phyloP scores from a whole-genome alignment of 2,888 invertebrate species.

The Strigamia transsilvanica region DNA sequence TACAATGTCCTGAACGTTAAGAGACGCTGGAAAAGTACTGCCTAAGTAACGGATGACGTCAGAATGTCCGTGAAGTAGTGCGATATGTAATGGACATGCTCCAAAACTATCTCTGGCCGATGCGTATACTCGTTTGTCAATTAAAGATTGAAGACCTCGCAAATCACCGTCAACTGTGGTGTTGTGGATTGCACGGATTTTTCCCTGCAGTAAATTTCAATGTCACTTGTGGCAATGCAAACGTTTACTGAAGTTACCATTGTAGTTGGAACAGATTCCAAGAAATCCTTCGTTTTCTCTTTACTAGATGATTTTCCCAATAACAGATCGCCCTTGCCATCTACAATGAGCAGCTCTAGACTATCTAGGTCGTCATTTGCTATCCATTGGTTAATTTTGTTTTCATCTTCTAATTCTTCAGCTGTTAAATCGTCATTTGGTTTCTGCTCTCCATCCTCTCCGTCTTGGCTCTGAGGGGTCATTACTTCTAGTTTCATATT shows the following conservation, averaged over 20 bases:
- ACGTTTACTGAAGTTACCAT: conserved; percentile 58
- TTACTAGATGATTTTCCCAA: conserved; percentile 58
- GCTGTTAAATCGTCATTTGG: conserved; percentile 57
- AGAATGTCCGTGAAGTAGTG: conserved; percentile 59
- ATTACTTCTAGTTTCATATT: conserved; percentile 69
- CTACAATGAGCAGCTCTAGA: conserved; percentile 60
- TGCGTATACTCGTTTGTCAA: conserved; percentile 75
- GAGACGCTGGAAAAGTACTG: conserved; percentile 63
- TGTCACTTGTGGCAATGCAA: neutral
- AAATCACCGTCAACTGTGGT: conserved; percentile 86
- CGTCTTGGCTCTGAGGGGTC: conserved; percentile 59
- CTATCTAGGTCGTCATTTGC: conserved; percentile 58
- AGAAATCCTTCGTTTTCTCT: conserved; percentile 59
- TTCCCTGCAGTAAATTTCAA: conserved; percentile 70
- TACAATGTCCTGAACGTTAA: conserved; percentile 64
- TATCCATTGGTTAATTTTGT: conserved; percentile 59
- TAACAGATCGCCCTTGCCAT: conserved; percentile 60
- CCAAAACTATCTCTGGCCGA: conserved; percentile 59
- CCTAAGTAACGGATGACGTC: conserved; percentile 57
- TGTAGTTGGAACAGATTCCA: conserved; percentile 60
- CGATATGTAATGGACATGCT: conserved; percentile 60
- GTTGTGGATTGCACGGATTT: conserved; percentile 87
- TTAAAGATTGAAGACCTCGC: conserved; percentile 81
- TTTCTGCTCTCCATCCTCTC: conserved; percentile 57
- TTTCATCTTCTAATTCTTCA: conserved; percentile 45